These are phyloP conservation scores for Copidosoma floridanum DNA, from an alignment of 1,140 invertebrate genomes.

Conservation along the genomic window DNA sequence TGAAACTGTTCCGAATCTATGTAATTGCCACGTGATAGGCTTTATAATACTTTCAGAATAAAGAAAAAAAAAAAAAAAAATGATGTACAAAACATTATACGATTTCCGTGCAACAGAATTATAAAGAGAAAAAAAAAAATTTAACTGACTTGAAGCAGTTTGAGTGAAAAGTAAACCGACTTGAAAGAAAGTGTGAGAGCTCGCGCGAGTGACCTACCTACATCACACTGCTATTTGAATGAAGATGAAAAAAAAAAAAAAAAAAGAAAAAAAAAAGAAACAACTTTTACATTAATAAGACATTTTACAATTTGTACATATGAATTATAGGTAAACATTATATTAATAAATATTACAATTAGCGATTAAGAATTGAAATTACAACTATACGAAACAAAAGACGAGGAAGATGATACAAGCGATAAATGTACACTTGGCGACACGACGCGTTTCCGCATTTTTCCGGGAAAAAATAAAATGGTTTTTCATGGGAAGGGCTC, in stretches of 20 bases:
- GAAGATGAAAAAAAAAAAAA: too few relatives aligned
- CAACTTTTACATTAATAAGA: slow-evolving; percentile 49
- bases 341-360: slow-evolving; percentile 22
- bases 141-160: too few relatives aligned
- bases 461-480: background rate
- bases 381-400: background rate
- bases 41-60: slow-evolving; percentile 3
- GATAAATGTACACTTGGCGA: background rate
- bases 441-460: slow-evolving; percentile 10
- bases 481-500: slow-evolving; percentile 12
- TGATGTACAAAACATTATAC: slow-evolving; percentile 15
- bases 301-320: slow-evolving; percentile 55
- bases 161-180: slow-evolving; percentile 8
- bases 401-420: background rate
- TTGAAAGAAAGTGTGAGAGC: slow-evolving; percentile 1
- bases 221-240: slow-evolving; percentile 30
- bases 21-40: background rate
- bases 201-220: slow-evolving; percentile 21
- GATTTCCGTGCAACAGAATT: slow-evolving; percentile 8
- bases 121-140: background rate
- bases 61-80: slow-evolving; percentile 1
- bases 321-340: slow-evolving; percentile 44
- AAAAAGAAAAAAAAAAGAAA: slow-evolving; percentile 35
- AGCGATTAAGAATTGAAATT: slow-evolving; percentile 12
- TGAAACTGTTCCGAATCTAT: background rate